phyloP scores from a whole-genome alignment of 1,140 invertebrate genomes.

The Diabrotica virgifera region DNA sequence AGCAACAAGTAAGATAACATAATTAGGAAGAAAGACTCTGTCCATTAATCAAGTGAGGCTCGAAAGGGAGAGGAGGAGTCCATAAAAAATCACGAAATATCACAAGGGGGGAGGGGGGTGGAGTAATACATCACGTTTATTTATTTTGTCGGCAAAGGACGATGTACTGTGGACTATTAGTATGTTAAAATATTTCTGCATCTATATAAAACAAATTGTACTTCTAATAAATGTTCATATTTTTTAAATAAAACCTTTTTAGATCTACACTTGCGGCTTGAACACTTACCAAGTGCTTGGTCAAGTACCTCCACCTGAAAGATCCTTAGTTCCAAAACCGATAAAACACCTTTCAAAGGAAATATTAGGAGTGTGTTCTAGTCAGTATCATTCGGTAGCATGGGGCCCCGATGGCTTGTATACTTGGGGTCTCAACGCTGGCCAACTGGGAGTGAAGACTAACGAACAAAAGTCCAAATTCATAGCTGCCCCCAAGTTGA shows the following conservation, averaged over 20 bases:
- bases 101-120: no score
- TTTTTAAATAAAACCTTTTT: conserved; percentile 14
- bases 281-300: conserved; percentile 66
- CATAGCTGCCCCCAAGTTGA: conserved; percentile 35
- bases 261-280: conserved; percentile 65
- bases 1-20: no score
- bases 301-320: conserved; percentile 51
- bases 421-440: conserved; percentile 70
- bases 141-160: no score
- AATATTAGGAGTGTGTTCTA: conserved; percentile 57
- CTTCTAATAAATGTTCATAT: no score
- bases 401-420: conserved; percentile 57
- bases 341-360: conserved; percentile 40
- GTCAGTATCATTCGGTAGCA: conserved; percentile 65
- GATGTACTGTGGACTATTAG: no score
- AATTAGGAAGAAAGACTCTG: no score
- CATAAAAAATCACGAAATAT: no score
- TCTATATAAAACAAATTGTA: no score
- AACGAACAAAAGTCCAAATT: conserved; percentile 44
- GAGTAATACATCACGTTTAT: no score
- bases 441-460: conserved; percentile 65
- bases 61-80: no score
- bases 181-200: no score
- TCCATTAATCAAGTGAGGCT: no score
- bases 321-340: conserved; percentile 55